A percentile compares a stretch with the other conserved stretches of the same genome.
phyloP scores from a whole-genome alignment of 2,888 invertebrate genomes.

The Habroteleia sp. region DNA sequence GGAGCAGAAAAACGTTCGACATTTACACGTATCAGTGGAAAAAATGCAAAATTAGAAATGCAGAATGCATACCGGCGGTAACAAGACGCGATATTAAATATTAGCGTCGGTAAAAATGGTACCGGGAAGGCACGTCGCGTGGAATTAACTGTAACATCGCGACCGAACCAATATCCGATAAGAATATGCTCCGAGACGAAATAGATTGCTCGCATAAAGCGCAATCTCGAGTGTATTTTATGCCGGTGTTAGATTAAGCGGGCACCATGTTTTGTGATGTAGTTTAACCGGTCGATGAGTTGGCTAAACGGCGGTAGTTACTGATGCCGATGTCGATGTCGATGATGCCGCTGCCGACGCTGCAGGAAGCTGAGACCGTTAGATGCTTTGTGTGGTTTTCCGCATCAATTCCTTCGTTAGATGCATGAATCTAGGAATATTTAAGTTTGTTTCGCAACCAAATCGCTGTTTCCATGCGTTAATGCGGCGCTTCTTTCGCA shows the following conservation, averaged over 20 bases:
- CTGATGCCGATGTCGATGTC: constrained; percentile 50
- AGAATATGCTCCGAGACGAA: constrained; percentile 55
- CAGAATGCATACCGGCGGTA: not conserved
- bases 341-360: constrained; percentile 33
- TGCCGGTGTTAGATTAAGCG: constrained; percentile 55
- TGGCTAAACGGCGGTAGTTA: constrained; percentile 55
- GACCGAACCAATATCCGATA: constrained; percentile 33
- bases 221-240: constrained; percentile 48
- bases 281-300: constrained; percentile 62
- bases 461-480: not conserved
- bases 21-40: not conserved
- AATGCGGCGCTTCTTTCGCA: constrained; percentile 1
- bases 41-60: not conserved
- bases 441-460: constrained; percentile 24
- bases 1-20: not conserved
- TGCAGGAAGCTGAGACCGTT: constrained; percentile 56
- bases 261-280: constrained; percentile 51
- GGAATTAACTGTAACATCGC: constrained; percentile 44
- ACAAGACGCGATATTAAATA: constrained; percentile 34
- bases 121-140: constrained; percentile 34
- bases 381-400: constrained; percentile 47
- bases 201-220: constrained; percentile 59
- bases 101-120: constrained; percentile 30
- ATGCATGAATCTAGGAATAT: constrained; percentile 32
- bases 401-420: constrained; percentile 56